Percentiles rank a stretch among this genome's conserved stretches.
phyloP scores from a whole-genome alignment of 2,113 vertebrate species.

The Dascyllus trimaculatus region DNA sequence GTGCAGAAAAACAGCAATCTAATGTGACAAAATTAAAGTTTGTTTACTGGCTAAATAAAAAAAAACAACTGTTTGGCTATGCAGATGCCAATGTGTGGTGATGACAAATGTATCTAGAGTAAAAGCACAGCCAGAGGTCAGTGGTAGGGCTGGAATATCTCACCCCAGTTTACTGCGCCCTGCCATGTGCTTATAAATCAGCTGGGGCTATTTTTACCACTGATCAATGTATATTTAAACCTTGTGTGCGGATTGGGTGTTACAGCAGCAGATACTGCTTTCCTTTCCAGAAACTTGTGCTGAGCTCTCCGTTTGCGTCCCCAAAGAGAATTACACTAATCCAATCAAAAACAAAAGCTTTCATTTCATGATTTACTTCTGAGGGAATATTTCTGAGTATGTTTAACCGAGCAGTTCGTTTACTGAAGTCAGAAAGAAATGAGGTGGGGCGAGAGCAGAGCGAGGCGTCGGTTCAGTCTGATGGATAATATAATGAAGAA shows the following conservation, averaged over 20 bases:
- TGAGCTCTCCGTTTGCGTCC: slow-evolving; percentile 12
- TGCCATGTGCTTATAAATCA: slow-evolving; percentile 62
- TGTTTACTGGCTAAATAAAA: neutral
- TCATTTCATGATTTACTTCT: slow-evolving; percentile 1
- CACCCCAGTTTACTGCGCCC: slow-evolving; percentile 39
- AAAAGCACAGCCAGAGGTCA: slow-evolving; percentile 65
- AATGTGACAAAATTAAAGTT: slow-evolving; percentile 25
- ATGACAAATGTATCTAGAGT: slow-evolving; percentile 52
- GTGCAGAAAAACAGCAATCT: slow-evolving; percentile 27
- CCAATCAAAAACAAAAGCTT: slow-evolving; percentile 18
- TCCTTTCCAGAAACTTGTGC: slow-evolving; percentile 10
- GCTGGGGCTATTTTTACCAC: slow-evolving; percentile 47
- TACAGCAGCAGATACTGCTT: neutral
- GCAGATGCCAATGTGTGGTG: slow-evolving; percentile 24
- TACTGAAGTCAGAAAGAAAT: neutral
- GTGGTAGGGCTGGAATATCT: slow-evolving; percentile 46
- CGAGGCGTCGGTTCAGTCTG: slow-evolving; percentile 37
- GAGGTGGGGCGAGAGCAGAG: neutral
- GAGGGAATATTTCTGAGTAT: neutral
- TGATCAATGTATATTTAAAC: slow-evolving; percentile 75
- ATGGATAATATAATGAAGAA: slow-evolving; percentile 60
- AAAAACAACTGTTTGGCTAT: slow-evolving; percentile 31
- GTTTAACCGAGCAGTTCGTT: neutral
- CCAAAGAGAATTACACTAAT: slow-evolving; percentile 17
- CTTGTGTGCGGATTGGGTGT: slow-evolving; percentile 13